Evolutionary conservation across 2,113 vertebrate species (phyloP), one percentile per base, ranked within the genome.

Genomic region (Cyanoramphus novaezelandiae): DNA sequence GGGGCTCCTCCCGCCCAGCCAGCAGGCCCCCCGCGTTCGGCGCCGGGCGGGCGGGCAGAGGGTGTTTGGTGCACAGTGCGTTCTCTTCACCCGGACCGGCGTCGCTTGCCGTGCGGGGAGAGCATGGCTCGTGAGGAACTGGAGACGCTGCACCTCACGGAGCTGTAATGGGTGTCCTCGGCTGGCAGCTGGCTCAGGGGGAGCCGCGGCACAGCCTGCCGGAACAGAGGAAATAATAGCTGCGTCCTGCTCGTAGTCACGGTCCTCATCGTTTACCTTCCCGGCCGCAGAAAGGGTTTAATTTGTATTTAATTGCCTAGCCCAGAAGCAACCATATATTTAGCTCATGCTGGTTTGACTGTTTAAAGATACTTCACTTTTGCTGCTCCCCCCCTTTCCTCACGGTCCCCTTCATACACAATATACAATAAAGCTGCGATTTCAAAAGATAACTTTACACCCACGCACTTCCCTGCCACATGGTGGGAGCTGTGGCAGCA

Each of bases 101-200:
- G 18, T 9, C 17, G 0, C 25, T 23, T 13, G 10, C 9, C 10
- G 10, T 6, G 43, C 12, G 1, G 6, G 7, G 60, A 13, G 9
- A 24, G 17, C 2, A 10, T 28, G 27, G 27, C 11, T 52, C 17
- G 0, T 0, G 37, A 49, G 43, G 16, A 62, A 3, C 0, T 33
- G 21, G 8, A 7, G 76, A 7, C 59, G 37, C 84, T 64, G 62
- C 39, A 85, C 35, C 31, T 65, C 50, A 33, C 7, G 37, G 13
- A n/a, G 31, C 41, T n/a, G 46, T 13, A 8, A 3, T 33, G 13
- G 7, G 28, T 18, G 1, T 20, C 53, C 63, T 15, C 33, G 4
- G 37, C 18, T 24, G 5, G 18, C 2, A 35, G 3, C 41, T 21
- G 53, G 41, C 62, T 43, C 29, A 10, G n/a, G 49, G 49, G 44